Conservation (phyloP, 2,888 invertebrate species). For the Xylota segnis region DNA sequence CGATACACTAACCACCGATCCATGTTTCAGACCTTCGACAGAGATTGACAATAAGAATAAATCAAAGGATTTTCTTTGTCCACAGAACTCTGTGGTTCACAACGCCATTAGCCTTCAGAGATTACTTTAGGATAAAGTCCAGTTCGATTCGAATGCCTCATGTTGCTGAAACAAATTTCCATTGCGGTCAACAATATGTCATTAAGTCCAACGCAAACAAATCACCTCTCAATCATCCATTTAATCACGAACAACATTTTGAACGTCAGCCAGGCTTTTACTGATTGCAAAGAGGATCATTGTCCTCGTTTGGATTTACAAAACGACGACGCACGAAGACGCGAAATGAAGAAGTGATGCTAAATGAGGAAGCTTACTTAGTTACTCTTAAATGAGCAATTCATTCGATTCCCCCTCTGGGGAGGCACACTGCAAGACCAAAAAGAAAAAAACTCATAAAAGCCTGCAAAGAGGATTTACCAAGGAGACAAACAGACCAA, state of each 20-base stretch:
- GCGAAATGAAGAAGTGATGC: conserved; percentile 28
- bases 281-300: conserved; percentile 74
- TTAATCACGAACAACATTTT: conserved; percentile 39
- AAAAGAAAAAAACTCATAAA: conserved; percentile 4
- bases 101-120: too few species aligned
- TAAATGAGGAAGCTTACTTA: conserved; percentile 49
- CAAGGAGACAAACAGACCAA: conserved; percentile 44
- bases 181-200: conserved; percentile 64
- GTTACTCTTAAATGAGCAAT: conserved; percentile 64
- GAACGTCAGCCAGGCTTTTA: conserved; percentile 36
- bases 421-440: conserved; percentile 11
- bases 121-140: too few species aligned
- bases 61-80: too few species aligned
- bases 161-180: neutral
- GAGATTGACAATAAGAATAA: too few species aligned
- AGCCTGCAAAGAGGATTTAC: conserved; percentile 63
- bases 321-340: neutral
- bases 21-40: too few species aligned
- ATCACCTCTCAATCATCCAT: conserved; percentile 45
- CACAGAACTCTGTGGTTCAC: too few species aligned
- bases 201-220: conserved; percentile 67
- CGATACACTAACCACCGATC: too few species aligned
- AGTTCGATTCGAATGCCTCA: too few species aligned
- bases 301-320: conserved; percentile 39
- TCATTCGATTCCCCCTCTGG: conserved; percentile 34